Percentiles rank a stretch among this genome's conserved stretches.
Evolutionary conservation across 2,888 invertebrate species (phyloP).

Genomic region (Brenthis ino): DNA sequence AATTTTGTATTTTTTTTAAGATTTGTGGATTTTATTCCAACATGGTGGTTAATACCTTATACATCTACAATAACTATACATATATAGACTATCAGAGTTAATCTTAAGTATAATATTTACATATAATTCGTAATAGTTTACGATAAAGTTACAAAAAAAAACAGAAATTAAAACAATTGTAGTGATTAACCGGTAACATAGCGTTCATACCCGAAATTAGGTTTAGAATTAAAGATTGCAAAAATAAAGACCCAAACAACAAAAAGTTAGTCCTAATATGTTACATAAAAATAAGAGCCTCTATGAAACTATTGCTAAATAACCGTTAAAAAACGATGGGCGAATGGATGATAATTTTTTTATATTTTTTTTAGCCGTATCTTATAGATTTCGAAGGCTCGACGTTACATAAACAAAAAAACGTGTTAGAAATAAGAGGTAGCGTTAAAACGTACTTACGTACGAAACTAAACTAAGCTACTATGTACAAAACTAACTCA

Average conservation of each 20-base stretch:
- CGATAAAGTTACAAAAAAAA: conserved; percentile 16
- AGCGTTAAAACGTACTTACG: conserved; percentile 47
- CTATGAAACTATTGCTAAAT: conserved; percentile 18
- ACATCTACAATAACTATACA: conserved; percentile 10
- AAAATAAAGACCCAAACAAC: conserved; percentile 15
- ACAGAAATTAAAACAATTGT: conserved; percentile 16
- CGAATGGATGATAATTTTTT: conserved; percentile 1
- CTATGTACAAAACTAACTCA: conserved; percentile 47
- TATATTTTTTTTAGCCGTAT: background rate
- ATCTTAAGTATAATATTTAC: conserved; percentile 24
- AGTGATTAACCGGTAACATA: conserved; percentile 25
- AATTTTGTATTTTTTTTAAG: conserved; percentile 16
- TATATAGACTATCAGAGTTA: conserved; percentile 20
- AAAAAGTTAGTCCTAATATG: conserved; percentile 13
- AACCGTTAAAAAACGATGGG: conserved; percentile 2
- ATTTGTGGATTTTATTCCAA: conserved; percentile 1
- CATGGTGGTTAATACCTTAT: conserved; percentile 16
- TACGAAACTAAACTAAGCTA: conserved; percentile 42
- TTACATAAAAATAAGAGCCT: conserved; percentile 23
- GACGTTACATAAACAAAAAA: conserved; percentile 5
- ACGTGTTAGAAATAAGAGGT: conserved; percentile 48
- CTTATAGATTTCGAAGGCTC: conserved; percentile 13
- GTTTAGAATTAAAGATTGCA: conserved; percentile 7
- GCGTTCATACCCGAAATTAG: conserved; percentile 12
- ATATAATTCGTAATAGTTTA: conserved; percentile 26